Base-by-base conservation (phyloP, 1,140 invertebrate species). In the Hydropsyche tenuis region DNA sequence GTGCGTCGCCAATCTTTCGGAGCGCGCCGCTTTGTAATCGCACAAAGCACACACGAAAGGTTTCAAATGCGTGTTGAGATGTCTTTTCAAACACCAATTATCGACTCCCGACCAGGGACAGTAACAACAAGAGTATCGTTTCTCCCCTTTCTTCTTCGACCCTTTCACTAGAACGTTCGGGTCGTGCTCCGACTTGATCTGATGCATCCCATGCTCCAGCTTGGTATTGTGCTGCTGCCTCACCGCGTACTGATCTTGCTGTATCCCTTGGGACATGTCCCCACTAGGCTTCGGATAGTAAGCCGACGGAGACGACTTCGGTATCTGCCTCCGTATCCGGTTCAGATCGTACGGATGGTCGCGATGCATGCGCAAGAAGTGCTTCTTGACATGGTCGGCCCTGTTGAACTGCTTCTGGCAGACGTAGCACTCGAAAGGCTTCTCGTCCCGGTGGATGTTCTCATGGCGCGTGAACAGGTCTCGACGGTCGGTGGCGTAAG, bases 401-500 rank as follows among this genome's bases (percentile, higher is more conserved):
- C 95, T 87, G 82, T 96, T 96, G 83, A 97, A 97, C 79, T 95
- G 93, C 81, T 96, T 95, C 79, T 92, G 89, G 81, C 95, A 97
- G 7, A 95, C 90, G 80, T 96, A 96, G 81, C 94, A 97, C 78
- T 95, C 93, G 79, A 96, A 97, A 0, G 95, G 94, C 80, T 97
- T 97, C 79, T 96, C 94, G 80, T 95, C 93, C 72, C 93, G 89
- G 79, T 99, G 96, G 73, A 98, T 98, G 80, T 97, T 96, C 85
- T 98, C 95, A 84, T 99, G 96, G 4, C 96, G 89, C 1, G 95
- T 97, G 81, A 94, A 98, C 60, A 99, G 88, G 84, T 98, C 96
- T 69, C 96, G 87, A 6, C 96, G 88, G 81, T 98, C 94, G 0
- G 94, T 96, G 0, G 93, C 92, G 81, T 96, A 96, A 0, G 94